Evolutionary conservation across 2,113 vertebrate genomes (phyloP).

Genomic region (Aspiorhynchus laticeps): DNA sequence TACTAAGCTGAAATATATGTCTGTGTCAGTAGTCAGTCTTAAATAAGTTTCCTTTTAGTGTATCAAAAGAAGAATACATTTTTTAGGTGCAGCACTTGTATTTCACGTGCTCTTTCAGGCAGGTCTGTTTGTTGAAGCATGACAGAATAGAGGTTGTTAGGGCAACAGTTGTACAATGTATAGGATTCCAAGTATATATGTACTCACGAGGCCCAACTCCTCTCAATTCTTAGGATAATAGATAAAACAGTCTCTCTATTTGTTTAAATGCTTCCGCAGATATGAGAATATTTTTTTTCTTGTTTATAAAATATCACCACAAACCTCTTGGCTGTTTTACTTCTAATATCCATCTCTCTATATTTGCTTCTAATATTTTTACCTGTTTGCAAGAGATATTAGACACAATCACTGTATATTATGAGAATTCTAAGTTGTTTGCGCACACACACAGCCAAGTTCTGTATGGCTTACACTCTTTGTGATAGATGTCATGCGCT

Average conservation of each 20-base stretch:
- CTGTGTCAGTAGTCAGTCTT: not conserved
- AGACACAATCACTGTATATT: not conserved
- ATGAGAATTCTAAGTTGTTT: not conserved
- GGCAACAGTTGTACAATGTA: conserved; percentile 11
- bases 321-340: not conserved
- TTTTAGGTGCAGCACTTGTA: not conserved
- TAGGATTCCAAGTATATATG: not conserved
- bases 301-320: not conserved
- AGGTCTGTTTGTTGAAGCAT: not conserved
- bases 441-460: not conserved
- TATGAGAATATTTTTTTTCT: not conserved
- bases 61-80: not conserved
- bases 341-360: too few relatives aligned
- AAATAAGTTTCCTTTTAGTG: not conserved
- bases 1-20: not conserved
- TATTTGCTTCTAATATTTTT: not conserved
- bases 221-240: not conserved
- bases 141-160: not conserved
- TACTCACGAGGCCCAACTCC: not conserved
- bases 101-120: not conserved
- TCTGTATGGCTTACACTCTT: not conserved
- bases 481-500: not conserved
- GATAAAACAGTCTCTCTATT: not conserved
- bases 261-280: not conserved
- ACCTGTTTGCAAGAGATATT: not conserved